These are phyloP conservation scores for Hydropsyche tenuis DNA, from an alignment of 1,140 invertebrate species.

Conservation along the genomic window DNA sequence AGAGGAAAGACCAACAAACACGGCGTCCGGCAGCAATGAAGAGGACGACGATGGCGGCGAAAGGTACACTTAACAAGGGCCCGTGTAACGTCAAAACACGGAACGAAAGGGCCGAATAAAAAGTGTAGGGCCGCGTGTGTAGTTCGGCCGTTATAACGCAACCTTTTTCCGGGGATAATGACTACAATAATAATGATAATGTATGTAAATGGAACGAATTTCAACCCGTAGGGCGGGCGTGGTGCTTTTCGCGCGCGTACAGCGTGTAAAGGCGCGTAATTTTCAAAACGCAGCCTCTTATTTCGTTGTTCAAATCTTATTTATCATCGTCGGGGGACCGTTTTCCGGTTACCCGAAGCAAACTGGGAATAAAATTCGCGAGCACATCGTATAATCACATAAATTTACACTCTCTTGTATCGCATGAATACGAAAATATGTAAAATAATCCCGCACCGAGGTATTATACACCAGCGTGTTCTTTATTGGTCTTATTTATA, in stretches of 20 bases:
- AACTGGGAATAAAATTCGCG: conserved; percentile 11
- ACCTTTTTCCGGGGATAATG: too few relatives aligned
- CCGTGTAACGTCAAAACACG: too few relatives aligned
- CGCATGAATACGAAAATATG: conserved; percentile 13
- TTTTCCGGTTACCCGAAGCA: conserved; percentile 17
- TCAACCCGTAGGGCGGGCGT: too few relatives aligned
- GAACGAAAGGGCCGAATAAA: too few relatives aligned
- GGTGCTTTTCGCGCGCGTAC: too few relatives aligned
- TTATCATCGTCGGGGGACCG: conserved; percentile 15
- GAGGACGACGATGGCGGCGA: conserved; percentile 78
- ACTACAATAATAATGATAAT: too few relatives aligned
- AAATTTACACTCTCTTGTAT: conserved; percentile 26
- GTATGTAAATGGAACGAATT: too few relatives aligned
- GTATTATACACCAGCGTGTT: not conserved
- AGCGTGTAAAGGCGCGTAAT: conserved; percentile 16
- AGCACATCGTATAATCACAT: conserved; percentile 21
- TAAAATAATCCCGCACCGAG: not conserved
- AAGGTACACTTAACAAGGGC: conserved; percentile 45
- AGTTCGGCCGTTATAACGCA: too few relatives aligned
- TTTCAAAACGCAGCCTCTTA: conserved; percentile 13
- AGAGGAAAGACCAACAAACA: conserved; percentile 79
- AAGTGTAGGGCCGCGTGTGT: too few relatives aligned
- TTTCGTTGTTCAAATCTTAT: conserved; percentile 28
- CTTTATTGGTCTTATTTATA: not conserved
- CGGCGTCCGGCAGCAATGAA: conserved; percentile 88